Base-by-base conservation (phyloP, 2,113 vertebrate genomes). In the Lutjanus erythropterus region DNA sequence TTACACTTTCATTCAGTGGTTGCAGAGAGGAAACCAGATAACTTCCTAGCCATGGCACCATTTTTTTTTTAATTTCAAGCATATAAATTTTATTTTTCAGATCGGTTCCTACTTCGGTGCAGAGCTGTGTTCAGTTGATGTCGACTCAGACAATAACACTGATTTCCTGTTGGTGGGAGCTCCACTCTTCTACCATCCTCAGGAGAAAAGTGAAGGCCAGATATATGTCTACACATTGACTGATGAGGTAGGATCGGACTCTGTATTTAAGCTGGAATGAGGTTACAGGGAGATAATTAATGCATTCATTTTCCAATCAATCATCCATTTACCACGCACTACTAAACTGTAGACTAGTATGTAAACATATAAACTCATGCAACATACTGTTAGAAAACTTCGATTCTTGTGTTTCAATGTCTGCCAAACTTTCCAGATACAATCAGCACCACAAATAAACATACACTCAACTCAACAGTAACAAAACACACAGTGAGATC, bases 31-130 rank as follows among this genome's bases (percentile, higher is more conserved):
- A 86, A 84, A 67, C 44, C 50, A 66, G 1, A 62, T 9, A 25
- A 59, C 49, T 84, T 86, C 65, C 59, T 71, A 64, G 16, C 6
- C 25, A 27, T 21, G 8, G 3, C 33, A 29, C 9, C 14, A 29
- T 18, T 7, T 21, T 27, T 21, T 27, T 37, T 59, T 60, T 23
- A 53, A 18, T 2, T 15, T 55, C 0, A 46, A 27, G 44, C 4
- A 21, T 35, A 6, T 61, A 11, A 59, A 60, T 23, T 12, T 39
- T 1, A 23, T 9, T 53, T 77, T 87, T 62, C 86, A 97, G 97
- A 91, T 97, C 8, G 97, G 97, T 21, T 97, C 96, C 27, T 97
- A 96, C 85, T 97, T 97, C 44, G 96, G 97, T 9, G 94, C 91
- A 2, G 96, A 95, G 72, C 78, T 97, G 37, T 95, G 96, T 71